Base-by-base conservation (phyloP, 2,888 invertebrate genomes). In the Gisinianus flammeolus region DNA sequence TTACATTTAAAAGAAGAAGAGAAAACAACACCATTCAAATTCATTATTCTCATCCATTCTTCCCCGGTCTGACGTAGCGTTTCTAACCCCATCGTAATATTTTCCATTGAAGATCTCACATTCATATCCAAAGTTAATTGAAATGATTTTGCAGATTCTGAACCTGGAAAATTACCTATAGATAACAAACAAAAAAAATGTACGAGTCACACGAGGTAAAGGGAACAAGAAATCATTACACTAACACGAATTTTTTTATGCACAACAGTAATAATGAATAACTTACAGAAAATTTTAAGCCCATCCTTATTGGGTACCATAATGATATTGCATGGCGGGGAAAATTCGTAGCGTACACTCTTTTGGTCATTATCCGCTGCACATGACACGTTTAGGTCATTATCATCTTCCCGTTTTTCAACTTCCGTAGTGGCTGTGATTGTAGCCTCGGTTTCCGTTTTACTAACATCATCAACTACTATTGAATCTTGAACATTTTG, bases 21-120 rank as follows among this genome's bases (percentile, higher is more conserved):
- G 31, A 77, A 77, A 56, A 19, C 62, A 0, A 30, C 22, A 19
- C 77, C 77, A 56, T 72, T 77, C n/a, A 77, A 56, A 66, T 77
- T 71, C 28, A 74, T 64, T 16, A 66, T 66, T 52, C 24, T 68
- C 77, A 77, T 77, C 77, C 77, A 77, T 26, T 71, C 72, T 8
- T 71, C 44, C 16, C 44, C 52, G 8, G 64, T 44, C 16, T 24
- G 22, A 33, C 56, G 72, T 16, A 72, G 1, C 8, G n/a, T 72
- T 31, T 72, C 67, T 6, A 72, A 22, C 5, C 62, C 77, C 5
- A 19, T 10, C 30, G 70, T 64, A 56, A 30, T 77, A 24, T 26
- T 35, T 26, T 77, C 72, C 54, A 77, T 30, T 19, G 12, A 56
- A 10, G 66, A 44, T 52, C 30, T n/a, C 5, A 77, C 22, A 44